Evolutionary conservation across 2,888 invertebrate genomes (phyloP), one percentile per base, ranked within the genome.

Genomic region (Pseudeuparius sepicola): DNA sequence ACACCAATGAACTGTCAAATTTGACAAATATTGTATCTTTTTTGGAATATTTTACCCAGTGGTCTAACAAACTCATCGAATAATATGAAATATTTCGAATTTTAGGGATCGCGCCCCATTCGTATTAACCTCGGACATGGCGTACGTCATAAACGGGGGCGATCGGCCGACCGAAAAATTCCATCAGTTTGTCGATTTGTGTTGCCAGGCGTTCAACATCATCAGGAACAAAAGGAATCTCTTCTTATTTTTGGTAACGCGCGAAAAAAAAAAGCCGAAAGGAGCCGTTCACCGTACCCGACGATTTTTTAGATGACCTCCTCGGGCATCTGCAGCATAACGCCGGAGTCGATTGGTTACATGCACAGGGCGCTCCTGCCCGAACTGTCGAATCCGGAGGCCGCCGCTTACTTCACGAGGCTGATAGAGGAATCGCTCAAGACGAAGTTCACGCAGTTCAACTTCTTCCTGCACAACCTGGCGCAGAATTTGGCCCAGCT

Each of bases 81-180:
- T n/a, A n/a, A n/a, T 24, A 12, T 30, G 12, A 24, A 13, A 4
- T 15, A 25, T 7, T 20, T 20, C n/a, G 6, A 37, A 36, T 49
- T 57, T 27, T 59, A 89, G 96, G 52, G 98, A 98, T 65, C 85
- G 98, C 9, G 88, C 92, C 0, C 96, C 97, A 1, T 98, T 98
- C 67, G 94, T 98, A 1, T 64, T 98, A 36, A 98, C 98, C 0
- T 86, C 90, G 15, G 98, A 99, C 60, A 98, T 99, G 98, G 96
- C 88, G 4, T 96, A 93, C 63, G 97, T 98, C n/a, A 98, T 99
- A 53, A 96, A 96, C 61, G 92, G 92, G 31, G 92, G 93, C 2
- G 94, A 93, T 57, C 78, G 87, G 47, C 87, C 89, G 20, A 85
- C 90, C 4, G 87, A 85, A 42, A 80, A 84, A 47, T 97, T 96